Conservation (phyloP, 2,113 vertebrate species). For the Aramus guarauna region DNA sequence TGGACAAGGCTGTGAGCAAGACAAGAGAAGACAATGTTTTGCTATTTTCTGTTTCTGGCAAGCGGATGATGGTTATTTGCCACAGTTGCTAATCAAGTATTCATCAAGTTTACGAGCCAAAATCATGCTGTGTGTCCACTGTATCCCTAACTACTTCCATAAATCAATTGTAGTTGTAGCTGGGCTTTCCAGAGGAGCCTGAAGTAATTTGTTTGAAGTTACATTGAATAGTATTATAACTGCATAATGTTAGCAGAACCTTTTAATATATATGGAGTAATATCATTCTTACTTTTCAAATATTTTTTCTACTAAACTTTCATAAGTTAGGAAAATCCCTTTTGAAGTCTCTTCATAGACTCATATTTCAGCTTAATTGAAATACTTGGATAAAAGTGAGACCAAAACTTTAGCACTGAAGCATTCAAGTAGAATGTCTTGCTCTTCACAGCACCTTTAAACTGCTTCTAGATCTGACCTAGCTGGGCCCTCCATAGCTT, state of each 20-base stretch:
- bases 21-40: accelerated
- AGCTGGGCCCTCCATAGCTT: background rate
- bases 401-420: background rate
- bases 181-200: background rate
- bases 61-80: background rate
- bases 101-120: background rate
- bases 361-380: background rate
- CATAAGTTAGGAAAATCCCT: background rate
- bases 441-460: background rate
- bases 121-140: background rate
- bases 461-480: background rate
- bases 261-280: background rate
- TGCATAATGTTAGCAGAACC: background rate
- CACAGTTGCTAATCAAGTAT: background rate
- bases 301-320: background rate
- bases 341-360: background rate
- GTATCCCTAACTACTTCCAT: background rate
- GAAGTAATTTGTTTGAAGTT: background rate
- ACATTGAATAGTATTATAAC: background rate
- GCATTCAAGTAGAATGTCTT: background rate
- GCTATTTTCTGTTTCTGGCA: background rate
- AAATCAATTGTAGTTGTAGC: background rate
- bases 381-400: background rate
- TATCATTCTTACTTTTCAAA: background rate
- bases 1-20: background rate